phyloP scores from a whole-genome alignment of 2,797 vertebrate genomes.

The Muscicapa comitata region DNA sequence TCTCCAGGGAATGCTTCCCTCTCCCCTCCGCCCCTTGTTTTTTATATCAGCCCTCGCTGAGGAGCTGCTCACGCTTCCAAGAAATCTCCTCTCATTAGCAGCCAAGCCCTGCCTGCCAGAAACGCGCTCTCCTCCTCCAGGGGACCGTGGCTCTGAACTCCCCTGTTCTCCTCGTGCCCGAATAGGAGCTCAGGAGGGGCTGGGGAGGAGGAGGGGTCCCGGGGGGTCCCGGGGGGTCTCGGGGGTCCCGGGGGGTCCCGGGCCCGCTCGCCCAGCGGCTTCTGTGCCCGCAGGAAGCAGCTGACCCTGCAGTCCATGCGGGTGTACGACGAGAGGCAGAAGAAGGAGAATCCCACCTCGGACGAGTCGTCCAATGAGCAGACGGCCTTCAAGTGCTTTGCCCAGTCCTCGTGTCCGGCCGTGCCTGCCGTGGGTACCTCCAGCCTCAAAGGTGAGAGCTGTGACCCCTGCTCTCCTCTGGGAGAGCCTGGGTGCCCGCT shows the following conservation, averaged over 20 bases:
- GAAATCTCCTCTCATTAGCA: conserved; percentile 33
- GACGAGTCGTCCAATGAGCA: conserved; percentile 97
- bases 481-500: neutral
- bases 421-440: conserved; percentile 88
- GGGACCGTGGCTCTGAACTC: neutral
- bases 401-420: conserved; percentile 87
- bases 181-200: neutral
- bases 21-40: neutral
- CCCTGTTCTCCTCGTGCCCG: neutral
- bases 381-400: conserved; percentile 88
- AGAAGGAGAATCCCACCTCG: conserved; percentile 90
- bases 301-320: conserved; percentile 95
- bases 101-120: conserved; percentile 22
- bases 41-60: conserved; percentile 25
- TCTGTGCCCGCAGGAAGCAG: conserved; percentile 85
- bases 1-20: conserved; percentile 14
- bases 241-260: neutral
- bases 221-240: too few relatives aligned
- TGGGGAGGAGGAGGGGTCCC: neutral
- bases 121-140: neutral
- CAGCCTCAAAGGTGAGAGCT: conserved; percentile 88
- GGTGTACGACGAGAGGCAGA: conserved; percentile 93
- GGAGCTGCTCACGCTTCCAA: neutral
- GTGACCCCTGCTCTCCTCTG: neutral
- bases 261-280: neutral